phyloP scores from a whole-genome alignment of 2,888 invertebrate genomes.

The Tenthredo amoena region DNA sequence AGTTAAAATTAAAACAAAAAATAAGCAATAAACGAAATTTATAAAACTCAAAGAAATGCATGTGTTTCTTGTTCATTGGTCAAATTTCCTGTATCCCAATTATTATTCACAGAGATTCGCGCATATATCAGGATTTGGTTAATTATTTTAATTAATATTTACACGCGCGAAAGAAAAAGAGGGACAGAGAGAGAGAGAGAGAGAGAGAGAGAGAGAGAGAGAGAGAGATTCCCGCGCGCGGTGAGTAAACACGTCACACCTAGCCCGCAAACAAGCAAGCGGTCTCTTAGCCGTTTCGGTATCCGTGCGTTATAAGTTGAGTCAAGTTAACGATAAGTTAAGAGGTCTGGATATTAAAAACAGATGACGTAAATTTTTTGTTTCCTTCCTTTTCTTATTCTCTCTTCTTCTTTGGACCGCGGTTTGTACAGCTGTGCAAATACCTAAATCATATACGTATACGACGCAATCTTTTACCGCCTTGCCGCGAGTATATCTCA shows the following conservation, averaged over 20 bases:
- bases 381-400: constrained; percentile 2
- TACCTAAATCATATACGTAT: constrained; percentile 53
- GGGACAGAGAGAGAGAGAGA: not conserved
- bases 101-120: no score
- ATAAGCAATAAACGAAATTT: no score
- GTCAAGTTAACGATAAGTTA: constrained; percentile 3
- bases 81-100: no score
- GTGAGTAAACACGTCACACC: constrained; percentile 38
- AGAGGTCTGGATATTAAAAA: constrained; percentile 33
- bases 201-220: not conserved
- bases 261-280: constrained; percentile 23
- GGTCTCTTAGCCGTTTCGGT: no score
- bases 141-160: no score
- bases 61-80: no score
- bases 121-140: no score
- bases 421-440: constrained; percentile 73
- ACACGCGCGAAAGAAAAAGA: no score
- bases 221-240: not conserved
- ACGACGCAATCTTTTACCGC: not conserved
- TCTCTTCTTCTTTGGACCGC: constrained; percentile 54
- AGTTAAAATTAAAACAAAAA: no score
- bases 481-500: not conserved
- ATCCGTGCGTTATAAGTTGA: not conserved
- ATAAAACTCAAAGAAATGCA: no score
- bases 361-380: constrained; percentile 46